Base-by-base conservation (phyloP, 2,888 invertebrate species). In the Melanchra persicariae region DNA sequence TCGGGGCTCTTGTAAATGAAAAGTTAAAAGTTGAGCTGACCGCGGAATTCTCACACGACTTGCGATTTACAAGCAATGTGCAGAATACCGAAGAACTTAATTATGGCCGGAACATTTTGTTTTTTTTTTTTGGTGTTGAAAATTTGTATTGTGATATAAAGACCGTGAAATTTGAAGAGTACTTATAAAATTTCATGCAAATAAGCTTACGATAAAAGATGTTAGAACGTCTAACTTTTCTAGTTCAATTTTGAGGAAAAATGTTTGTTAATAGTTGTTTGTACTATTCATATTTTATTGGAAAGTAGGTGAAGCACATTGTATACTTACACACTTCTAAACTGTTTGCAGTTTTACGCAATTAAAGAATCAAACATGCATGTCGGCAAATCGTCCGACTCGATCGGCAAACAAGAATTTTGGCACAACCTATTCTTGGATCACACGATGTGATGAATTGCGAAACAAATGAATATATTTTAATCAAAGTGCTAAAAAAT, bases 261-360 rank as follows among this genome's bases (percentile, higher is more conserved):
- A 58, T 37, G 43, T 60, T 40, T 19, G 5, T 55, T 37, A 61
- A 10, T 43, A 30, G 12, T 51, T 17, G 19, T 45, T 19, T 8
- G 8, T 45, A 19, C 12, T 37, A 54, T 77, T 64, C 22, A 45
- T 30, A 65, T 62, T 58, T 22, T 40, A 63, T 62, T 70, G 37
- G 65, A 78, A 78, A 79, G 74, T 79, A 70, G 79, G 78, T 79
- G 61, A 76, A 72, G 65, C 45, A 71, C 51, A 55, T 60, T 63
- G 62, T 51, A 72, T 47, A n/a, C n/a, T n/a, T n/a, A 60, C 26
- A 69, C 59, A 59, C 54, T 54, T 49, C 49, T 66, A 22, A 26
- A 60, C 22, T 55, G 63, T 64, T 74, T 52, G 78, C 63, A 74
- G 49, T 69, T 75, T 70, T 75, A 45, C 60, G 54, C 63, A 70